Conservation (phyloP, 1,140 invertebrate genomes). For the Diorhabda elongata region DNA sequence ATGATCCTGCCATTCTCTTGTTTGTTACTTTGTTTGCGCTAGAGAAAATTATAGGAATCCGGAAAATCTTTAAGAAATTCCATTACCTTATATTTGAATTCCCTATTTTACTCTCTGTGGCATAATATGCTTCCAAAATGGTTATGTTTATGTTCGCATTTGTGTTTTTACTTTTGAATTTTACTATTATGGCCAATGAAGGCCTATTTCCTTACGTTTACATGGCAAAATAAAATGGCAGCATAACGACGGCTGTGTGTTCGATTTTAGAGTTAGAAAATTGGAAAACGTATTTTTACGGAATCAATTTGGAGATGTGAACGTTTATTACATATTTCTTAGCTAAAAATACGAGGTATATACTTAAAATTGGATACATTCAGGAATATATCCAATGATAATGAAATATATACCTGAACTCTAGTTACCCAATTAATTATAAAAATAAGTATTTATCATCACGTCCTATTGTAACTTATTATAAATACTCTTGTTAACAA, state of each 20-base stretch:
- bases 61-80: background rate
- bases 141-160: slow-evolving; percentile 18
- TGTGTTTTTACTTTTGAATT: slow-evolving; percentile 20
- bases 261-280: background rate
- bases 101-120: slow-evolving; percentile 13
- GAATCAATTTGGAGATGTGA: background rate
- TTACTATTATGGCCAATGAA: slow-evolving; percentile 12
- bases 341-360: too few species aligned
- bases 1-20: too few species aligned
- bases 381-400: too few species aligned
- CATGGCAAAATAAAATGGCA: background rate
- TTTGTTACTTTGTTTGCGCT: too few species aligned
- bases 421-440: too few species aligned
- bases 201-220: slow-evolving; percentile 2
- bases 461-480: too few species aligned
- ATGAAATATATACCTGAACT: too few species aligned
- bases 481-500: too few species aligned
- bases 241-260: background rate
- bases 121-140: slow-evolving; percentile 14
- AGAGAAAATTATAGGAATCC: background rate
- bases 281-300: background rate
- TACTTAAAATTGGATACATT: too few species aligned
- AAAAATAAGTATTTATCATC: too few species aligned
- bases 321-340: too few species aligned
- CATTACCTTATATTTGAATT: slow-evolving; percentile 14